Percentiles rank a stretch among this genome's conserved stretches.
These are phyloP conservation scores for Pheosia gnoma DNA, from an alignment of 2,888 invertebrate species.

Conservation along the genomic window DNA sequence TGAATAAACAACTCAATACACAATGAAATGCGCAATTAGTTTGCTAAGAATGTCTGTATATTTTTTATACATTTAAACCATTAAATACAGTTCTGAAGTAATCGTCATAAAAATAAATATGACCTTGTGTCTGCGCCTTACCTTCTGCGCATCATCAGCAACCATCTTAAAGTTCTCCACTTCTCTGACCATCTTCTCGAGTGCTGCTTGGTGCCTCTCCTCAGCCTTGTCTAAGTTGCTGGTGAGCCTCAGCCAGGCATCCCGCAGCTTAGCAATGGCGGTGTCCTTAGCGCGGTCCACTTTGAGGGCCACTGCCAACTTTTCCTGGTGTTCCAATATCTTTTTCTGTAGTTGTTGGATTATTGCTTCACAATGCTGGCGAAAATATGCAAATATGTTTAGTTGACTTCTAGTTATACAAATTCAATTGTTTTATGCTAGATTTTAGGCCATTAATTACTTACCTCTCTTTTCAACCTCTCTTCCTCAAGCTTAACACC, in stretches of 20 bases:
- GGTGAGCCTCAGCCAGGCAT: constrained; percentile 84
- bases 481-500: constrained; percentile 88
- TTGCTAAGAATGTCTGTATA: no score
- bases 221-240: constrained; percentile 72
- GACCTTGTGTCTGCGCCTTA: constrained; percentile 21
- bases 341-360: constrained; percentile 90
- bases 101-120: no score
- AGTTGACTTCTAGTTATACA: background rate
- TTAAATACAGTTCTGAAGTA: no score
- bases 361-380: constrained; percentile 89
- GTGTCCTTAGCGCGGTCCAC: constrained; percentile 90
- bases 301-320: constrained; percentile 90
- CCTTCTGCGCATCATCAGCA: constrained; percentile 77
- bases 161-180: constrained; percentile 74
- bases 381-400: constrained; percentile 19
- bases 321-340: constrained; percentile 90
- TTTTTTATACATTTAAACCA: no score
- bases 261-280: constrained; percentile 86
- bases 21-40: no score
- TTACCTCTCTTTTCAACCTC: constrained; percentile 89
- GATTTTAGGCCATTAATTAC: constrained; percentile 17
- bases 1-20: no score
- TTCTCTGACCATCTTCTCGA: constrained; percentile 79
- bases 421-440: background rate
- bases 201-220: constrained; percentile 74